Evolutionary conservation across 1,140 invertebrate species (phyloP), one percentile per base, ranked within the genome.

Genomic region (Zaprionus vittiger): DNA sequence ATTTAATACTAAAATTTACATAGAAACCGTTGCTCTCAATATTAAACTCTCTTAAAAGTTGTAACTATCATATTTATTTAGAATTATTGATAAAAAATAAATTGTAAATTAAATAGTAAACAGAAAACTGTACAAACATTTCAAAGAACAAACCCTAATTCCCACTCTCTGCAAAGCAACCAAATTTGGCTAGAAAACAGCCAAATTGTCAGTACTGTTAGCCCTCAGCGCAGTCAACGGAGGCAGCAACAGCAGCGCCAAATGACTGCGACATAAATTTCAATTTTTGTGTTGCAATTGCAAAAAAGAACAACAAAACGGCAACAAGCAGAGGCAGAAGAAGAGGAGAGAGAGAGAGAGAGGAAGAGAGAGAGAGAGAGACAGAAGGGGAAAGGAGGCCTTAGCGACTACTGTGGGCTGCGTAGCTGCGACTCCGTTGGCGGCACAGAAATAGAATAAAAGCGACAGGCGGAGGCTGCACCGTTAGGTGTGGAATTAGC

Each of bases 401-500:
- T n/a, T 47, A 47, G 41, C 52, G 60, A 60, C 73, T 57, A 61
- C 84, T 89, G 84, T 86, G 77, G 80, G 83, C 77, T 75, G 83
- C 54, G 56, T 79, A 59, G 67, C 38, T 17, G 47, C 61, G 62
- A 83, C 84, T 87, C 80, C 73, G 83, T 89, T 80, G 85, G 83
- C 84, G 85, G 65, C 71, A 84, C 84, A 89, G 75, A 89, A 89
- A 89, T 89, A 89, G 84, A 89, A 89, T 79, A 81, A 80, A 78
- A 80, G 80, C 66, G 76, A 72, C 72, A 76, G 77, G 77, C 73
- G 83, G 84, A 89, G 79, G 84, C 75, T 89, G 84, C 59, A 79
- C 85, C 81, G 85, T 89, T 89, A 89, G 67, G 81, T 77, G 84
- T 73, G 81, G 84, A 89, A 89, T 89, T 79, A 89, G 84, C 84